Conservation (phyloP, 2,113 vertebrate genomes). For the Apaloderma vittatum region DNA sequence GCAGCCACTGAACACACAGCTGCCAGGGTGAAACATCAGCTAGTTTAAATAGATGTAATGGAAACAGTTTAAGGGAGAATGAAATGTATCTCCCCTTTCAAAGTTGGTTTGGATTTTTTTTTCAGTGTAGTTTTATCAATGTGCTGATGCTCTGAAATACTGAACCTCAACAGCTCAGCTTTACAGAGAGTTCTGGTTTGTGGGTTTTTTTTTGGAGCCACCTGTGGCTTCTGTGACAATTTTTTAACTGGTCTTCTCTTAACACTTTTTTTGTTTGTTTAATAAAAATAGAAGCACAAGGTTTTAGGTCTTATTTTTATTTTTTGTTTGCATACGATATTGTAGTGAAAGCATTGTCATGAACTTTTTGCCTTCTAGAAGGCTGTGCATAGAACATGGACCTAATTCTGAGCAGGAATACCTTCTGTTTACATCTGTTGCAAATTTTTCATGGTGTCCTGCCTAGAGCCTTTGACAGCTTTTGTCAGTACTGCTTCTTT, state of each 20-base stretch:
- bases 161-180: background rate
- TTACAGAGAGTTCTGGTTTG: background rate
- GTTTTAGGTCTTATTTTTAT: background rate
- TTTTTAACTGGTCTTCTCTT: background rate
- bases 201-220: background rate
- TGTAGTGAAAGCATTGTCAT: background rate
- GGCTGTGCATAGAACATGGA: background rate
- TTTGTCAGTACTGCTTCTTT: background rate
- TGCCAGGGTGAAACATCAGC: slow-evolving; percentile 14
- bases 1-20: background rate
- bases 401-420: background rate
- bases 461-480: background rate
- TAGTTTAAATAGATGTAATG: background rate
- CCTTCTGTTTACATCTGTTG: background rate
- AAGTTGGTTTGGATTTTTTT: background rate
- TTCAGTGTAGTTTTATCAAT: background rate
- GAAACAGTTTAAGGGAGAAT: background rate
- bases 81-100: background rate
- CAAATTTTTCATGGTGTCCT: background rate
- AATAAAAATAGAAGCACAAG: background rate
- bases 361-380: background rate
- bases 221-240: background rate
- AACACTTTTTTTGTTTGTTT: background rate
- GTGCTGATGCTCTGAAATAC: background rate
- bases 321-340: background rate